Base-by-base conservation (phyloP, 2,888 invertebrate species). In the Eristalinus sepulchralis region DNA sequence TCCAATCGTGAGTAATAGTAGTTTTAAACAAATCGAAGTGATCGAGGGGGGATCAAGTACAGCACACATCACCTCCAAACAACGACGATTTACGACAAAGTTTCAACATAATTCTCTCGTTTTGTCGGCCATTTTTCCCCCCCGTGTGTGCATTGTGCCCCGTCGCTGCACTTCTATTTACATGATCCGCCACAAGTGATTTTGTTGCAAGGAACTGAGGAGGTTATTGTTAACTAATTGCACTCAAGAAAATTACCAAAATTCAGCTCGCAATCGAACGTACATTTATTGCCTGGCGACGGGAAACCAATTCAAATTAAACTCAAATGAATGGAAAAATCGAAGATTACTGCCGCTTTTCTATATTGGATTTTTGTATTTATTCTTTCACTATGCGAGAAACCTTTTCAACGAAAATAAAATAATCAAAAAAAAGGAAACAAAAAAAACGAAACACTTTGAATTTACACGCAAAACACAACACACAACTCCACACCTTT, bases 91-190 rank as follows among this genome's bases (percentile, higher is more conserved):
- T 59, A 27, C 57, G 13, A 13, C 60, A 60, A 60, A 27, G 6
- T 20, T 60, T 60, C 47, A 47, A 47, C 47, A 47, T 47, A 47
- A 47, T 31, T 60, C 60, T 9, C n/a, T 31, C 39, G 17, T 70
- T 73, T 64, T 13, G 81, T 77, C 84, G 81, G 84, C 84, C 84
- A 85, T 85, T 81, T 84, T 60, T 84, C 76, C 67, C 59, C 66
- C 27, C 27, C 27, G 27, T 27, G 67, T 85, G 70, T 76, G 73
- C 62, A 24, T 22, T 31, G 27, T 11, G 59, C 66, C 59, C n/a
- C 47, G n/a, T 47, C 47, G 22, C 59, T 55, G 47, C 63, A 64
- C 60, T 66, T 67, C 67, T 83, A 75, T 66, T 83, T 79, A 79
- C 79, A 70, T 34, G 78, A 60, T 72, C 36, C 36, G 66, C 60